These are phyloP conservation scores for Chloromyia formosa DNA, from an alignment of 2,888 invertebrate species.

Conservation along the genomic window DNA sequence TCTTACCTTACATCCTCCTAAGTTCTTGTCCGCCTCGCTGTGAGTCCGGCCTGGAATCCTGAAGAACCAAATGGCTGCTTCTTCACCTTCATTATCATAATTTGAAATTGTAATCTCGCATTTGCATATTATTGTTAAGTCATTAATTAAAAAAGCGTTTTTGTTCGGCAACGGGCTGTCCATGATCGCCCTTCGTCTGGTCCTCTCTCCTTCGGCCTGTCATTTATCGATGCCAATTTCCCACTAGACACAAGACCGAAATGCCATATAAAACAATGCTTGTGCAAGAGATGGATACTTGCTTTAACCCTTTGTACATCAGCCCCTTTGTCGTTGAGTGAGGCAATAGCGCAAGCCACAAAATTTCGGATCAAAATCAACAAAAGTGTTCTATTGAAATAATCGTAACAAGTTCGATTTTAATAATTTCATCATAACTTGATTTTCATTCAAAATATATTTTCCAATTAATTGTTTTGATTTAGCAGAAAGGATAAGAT, in stretches of 20 bases:
- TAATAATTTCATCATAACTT: no score
- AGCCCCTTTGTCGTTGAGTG: background rate
- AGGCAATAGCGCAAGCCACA: background rate
- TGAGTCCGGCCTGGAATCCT: background rate
- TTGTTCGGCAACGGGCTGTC: constrained; percentile 39
- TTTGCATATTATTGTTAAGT: constrained; percentile 48
- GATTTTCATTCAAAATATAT: no score
- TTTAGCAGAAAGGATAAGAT: no score
- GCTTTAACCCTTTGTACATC: constrained; percentile 5
- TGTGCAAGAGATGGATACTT: constrained; percentile 5
- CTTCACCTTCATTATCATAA: constrained; percentile 46
- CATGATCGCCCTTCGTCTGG: constrained; percentile 31
- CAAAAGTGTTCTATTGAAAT: no score
- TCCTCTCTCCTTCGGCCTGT: constrained; percentile 9
- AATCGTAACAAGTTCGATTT: no score
- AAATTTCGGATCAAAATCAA: no score
- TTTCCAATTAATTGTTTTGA: no score
- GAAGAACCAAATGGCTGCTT: constrained; percentile 9
- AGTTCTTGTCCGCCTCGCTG: background rate
- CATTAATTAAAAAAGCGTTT: constrained; percentile 47
- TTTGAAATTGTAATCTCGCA: constrained; percentile 47
- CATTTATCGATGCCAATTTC: constrained; percentile 43
- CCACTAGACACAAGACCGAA: constrained; percentile 11
- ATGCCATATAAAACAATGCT: constrained; percentile 19
- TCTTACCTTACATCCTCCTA: background rate